Percentiles rank a stretch among this genome's conserved stretches.
phyloP scores from a whole-genome alignment of 2,797 vertebrate genomes.

The Myiotriccus ornatus region DNA sequence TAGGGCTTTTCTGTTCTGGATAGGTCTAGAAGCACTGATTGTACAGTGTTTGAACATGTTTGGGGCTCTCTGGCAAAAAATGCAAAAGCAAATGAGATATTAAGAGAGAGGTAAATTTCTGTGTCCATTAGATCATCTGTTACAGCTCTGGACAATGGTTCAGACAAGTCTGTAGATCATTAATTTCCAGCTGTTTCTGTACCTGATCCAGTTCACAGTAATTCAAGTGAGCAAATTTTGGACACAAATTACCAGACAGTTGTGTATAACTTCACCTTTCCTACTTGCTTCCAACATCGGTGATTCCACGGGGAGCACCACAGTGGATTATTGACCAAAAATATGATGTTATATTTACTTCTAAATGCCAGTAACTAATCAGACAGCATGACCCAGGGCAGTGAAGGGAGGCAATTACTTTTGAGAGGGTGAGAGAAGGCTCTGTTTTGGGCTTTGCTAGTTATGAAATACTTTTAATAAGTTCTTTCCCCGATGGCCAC shows the following conservation, averaged over 20 bases:
- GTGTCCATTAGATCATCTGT: neutral
- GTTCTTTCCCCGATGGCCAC: neutral
- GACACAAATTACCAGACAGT: neutral
- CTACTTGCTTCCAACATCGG: neutral
- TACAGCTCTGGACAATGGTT: neutral
- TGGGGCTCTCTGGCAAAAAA: neutral
- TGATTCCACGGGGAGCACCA: neutral
- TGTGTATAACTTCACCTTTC: neutral
- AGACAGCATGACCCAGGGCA: neutral
- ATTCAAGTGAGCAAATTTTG: neutral
- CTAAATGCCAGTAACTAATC: constrained; percentile 42
- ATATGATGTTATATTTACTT: constrained; percentile 5
- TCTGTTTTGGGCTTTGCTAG: neutral
- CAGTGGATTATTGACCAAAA: neutral
- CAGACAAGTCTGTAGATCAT: neutral
- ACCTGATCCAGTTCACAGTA: neutral
- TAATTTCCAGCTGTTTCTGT: neutral
- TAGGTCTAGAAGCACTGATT: neutral
- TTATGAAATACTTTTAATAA: constrained; percentile 59
- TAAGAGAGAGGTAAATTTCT: neutral
- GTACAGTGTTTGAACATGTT: neutral
- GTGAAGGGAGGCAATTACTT: constrained; percentile 2
- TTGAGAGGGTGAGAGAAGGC: neutral
- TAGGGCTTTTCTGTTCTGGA: neutral
- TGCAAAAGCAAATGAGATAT: neutral